A percentile compares a stretch with the other conserved stretches of the same genome.
phyloP scores from a whole-genome alignment of 2,888 invertebrate species.

The Mechanitis messenoides region DNA sequence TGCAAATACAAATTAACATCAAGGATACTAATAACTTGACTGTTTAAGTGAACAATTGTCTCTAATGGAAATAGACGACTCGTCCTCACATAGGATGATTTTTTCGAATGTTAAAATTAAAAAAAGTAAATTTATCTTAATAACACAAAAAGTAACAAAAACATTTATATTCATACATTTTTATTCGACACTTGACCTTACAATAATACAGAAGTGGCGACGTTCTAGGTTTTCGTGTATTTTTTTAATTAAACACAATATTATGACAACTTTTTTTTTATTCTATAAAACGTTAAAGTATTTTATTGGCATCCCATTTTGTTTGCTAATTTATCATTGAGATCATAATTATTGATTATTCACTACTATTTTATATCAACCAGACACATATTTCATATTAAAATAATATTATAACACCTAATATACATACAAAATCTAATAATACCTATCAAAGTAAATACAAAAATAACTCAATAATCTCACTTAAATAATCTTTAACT shows the following conservation, averaged over 20 bases:
- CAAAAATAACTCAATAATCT: slow-evolving; percentile 71
- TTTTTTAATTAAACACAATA: slow-evolving; percentile 2
- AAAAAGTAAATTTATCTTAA: too few species aligned
- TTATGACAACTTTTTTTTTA: slow-evolving; percentile 8
- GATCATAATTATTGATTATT: slow-evolving; percentile 33
- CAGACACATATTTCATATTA: slow-evolving; percentile 25
- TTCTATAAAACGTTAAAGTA: slow-evolving; percentile 14
- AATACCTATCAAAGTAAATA: slow-evolving; percentile 45
- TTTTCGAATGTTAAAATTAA: too few species aligned
- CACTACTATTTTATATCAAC: slow-evolving; percentile 31
- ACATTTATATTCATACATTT: slow-evolving; percentile 34
- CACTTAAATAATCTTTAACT: slow-evolving; percentile 56
- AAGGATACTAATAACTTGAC: too few species aligned
- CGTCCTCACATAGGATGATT: too few species aligned
- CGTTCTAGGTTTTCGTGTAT: slow-evolving; percentile 11
- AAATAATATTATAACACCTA: slow-evolving; percentile 21
- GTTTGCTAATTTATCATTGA: slow-evolving; percentile 36
- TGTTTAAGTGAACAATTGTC: too few species aligned
- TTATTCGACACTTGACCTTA: slow-evolving; percentile 69
- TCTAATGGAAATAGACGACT: too few species aligned
- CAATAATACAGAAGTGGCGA: slow-evolving; percentile 65
- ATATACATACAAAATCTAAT: slow-evolving; percentile 33
- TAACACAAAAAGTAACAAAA: not conserved
- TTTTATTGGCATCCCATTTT: slow-evolving; percentile 32
- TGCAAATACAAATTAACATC: too few species aligned